Base-by-base conservation (phyloP, 1,140 invertebrate genomes). In the Hycleus phaleratus region DNA sequence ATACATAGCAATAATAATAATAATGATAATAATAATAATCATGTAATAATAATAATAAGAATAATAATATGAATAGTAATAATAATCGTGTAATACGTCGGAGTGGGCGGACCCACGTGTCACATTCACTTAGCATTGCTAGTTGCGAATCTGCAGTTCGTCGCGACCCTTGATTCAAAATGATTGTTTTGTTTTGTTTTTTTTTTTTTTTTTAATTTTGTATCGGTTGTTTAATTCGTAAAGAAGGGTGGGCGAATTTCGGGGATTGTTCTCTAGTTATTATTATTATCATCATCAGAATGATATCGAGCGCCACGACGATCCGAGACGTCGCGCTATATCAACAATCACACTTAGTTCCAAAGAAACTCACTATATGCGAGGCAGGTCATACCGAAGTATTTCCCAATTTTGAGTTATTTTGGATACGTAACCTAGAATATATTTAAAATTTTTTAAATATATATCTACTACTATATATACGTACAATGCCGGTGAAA, bases 281-380 rank as follows among this genome's bases (percentile, higher is more conserved):
- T 32, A 32, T 32, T 32, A 32, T 32, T 32, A 32, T 32, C 7
- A 32, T 32, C 32, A 32, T 32, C 8, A 40, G 12, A 43, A 38
- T 42, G 46, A 38, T 46, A 32, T 45, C 12, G 47, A 9, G 42
- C n/a, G 49, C n/a, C 54, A 43, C 25, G 47, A 8, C 26, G 56
- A 26, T 26, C 12, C 32, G 12, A 45, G 46, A 18, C 24, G 32
- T 47, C 71, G 68, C 71, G 65, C 76, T 70, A 66, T 66, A 63
- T 74, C 73, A 81, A 82, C 79, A 81, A 81, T 82, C 80, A 82
- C 80, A 82, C 80, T 79, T 81, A 81, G 78, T 82, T 80, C 80
- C 81, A 82, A 82, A 81, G 79, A 81, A 82, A 82, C 80, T 82
- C 80, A 82, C 80, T 82, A 77, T 79, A 75, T 82, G 80, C 80